Conservation (phyloP, 2,797 vertebrate species). For the Falco columbarius region DNA sequence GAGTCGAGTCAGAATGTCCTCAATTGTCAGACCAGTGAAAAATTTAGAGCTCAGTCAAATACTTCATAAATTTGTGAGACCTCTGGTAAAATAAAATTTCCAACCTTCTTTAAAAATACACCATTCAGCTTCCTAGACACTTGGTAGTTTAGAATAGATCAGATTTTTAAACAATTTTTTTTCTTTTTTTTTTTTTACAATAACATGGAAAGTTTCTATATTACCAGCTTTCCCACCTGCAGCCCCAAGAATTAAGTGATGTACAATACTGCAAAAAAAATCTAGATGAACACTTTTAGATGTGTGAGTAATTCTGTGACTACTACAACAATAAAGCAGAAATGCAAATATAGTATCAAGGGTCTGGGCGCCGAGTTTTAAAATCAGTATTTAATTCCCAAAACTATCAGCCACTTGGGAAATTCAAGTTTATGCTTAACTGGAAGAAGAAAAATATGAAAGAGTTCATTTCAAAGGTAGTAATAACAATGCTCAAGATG, state of each 20-base stretch:
- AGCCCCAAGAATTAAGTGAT: background rate
- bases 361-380: background rate
- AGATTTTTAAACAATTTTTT: background rate
- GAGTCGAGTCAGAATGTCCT: background rate
- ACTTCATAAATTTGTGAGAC: background rate
- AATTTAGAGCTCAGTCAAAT: background rate
- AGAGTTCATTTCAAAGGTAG: background rate
- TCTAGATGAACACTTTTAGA: background rate
- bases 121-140: background rate
- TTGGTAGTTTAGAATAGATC: background rate
- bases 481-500: background rate
- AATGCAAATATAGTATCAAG: background rate
- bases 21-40: background rate
- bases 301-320: background rate
- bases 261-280: background rate
- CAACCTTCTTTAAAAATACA: background rate
- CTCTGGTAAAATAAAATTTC: background rate
- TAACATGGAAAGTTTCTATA: background rate
- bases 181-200: too few relatives aligned
- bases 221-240: background rate
- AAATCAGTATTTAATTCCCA: background rate
- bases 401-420: background rate
- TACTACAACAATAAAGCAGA: background rate
- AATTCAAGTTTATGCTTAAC: background rate
- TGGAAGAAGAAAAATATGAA: background rate